Evolutionary conservation across 2,113 vertebrate species (phyloP).

Genomic region (Columba janthina): DNA sequence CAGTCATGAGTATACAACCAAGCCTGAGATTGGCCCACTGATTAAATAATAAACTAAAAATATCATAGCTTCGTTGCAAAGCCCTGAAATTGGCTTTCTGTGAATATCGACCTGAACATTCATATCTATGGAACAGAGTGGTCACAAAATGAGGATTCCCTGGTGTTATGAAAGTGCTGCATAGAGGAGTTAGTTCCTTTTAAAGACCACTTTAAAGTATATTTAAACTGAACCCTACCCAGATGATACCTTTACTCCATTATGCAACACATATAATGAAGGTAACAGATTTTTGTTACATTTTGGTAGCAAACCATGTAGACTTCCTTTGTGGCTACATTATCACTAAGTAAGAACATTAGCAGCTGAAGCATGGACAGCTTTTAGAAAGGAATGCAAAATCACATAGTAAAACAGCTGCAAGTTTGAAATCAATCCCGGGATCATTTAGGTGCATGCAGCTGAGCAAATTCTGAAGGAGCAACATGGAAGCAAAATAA

Average conservation of each 20-base stretch:
- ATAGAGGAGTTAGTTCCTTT: constrained; percentile 25
- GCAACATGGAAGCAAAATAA: neutral
- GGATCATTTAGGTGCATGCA: neutral
- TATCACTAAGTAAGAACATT: neutral
- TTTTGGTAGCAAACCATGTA: neutral
- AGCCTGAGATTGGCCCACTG: neutral
- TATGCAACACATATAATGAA: constrained; percentile 8
- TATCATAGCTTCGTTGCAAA: constrained; percentile 37
- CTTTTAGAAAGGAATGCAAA: neutral
- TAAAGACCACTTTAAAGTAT: constrained; percentile 32
- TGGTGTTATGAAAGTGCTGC: constrained; percentile 7
- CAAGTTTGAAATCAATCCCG: neutral
- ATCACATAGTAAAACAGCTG: neutral
- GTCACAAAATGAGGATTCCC: constrained; percentile 37
- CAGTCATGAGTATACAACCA: constrained; percentile 37
- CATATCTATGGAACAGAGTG: neutral
- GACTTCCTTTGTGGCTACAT: neutral
- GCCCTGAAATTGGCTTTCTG: constrained; percentile 22
- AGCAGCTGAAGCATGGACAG: neutral
- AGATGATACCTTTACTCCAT: neutral
- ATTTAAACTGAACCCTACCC: constrained; percentile 17
- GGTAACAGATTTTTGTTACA: neutral
- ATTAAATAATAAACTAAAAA: constrained; percentile 49
- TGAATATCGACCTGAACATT: constrained; percentile 35
- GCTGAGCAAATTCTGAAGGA: neutral